Evolutionary conservation across 2,797 vertebrate genomes (phyloP), one percentile per base, ranked within the genome.

Genomic region (Sarcophilus harrisii): DNA sequence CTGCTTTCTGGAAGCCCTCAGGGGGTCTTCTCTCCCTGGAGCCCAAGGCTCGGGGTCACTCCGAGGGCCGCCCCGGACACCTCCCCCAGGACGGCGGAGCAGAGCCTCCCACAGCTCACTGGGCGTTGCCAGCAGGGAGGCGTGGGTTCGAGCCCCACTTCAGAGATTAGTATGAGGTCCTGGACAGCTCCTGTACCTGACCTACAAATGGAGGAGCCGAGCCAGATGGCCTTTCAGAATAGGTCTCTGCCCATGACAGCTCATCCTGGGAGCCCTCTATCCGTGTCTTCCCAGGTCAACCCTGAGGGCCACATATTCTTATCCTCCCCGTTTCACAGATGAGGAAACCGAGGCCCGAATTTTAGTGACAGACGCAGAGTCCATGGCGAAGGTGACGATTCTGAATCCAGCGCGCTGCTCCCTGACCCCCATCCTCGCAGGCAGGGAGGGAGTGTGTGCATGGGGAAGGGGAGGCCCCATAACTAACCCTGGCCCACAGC

Each of bases 31-130:
- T 38, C n/a, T 3, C 66, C 8, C 66, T 73, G n/a, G n/a, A 73
- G n/a, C 16, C 18, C 66, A 38, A 38, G 14, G 32, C 32, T 18
- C 32, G 5, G n/a, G 62, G 4, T 30, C 32, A 32, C 62, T 21
- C 32, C 0, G 18, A 73, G 30, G 62, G 32, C 62, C 8, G 62
- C 18, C n/a, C n/a, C 8, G n/a, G 66, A 73, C 6, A 27, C n/a
- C 62, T 66, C 14, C 16, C 1, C 32, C 14, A 18, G 0, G 13
- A 16, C 4, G 57, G 32, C 62, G 0, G 32, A n/a, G 62, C 0
- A 32, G 1, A 6, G 18, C 32, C 60, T 5, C 32, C 10, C 60
- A 14, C 14, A 32, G 11, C 3, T 4, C 11, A 30, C 60, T 12
- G 60, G 12, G 3, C 30, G 12, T n/a, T 38, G 66, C 32, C 30